These are phyloP conservation scores for Hydraecia micacea DNA, from an alignment of 2,888 invertebrate genomes.

Conservation along the genomic window DNA sequence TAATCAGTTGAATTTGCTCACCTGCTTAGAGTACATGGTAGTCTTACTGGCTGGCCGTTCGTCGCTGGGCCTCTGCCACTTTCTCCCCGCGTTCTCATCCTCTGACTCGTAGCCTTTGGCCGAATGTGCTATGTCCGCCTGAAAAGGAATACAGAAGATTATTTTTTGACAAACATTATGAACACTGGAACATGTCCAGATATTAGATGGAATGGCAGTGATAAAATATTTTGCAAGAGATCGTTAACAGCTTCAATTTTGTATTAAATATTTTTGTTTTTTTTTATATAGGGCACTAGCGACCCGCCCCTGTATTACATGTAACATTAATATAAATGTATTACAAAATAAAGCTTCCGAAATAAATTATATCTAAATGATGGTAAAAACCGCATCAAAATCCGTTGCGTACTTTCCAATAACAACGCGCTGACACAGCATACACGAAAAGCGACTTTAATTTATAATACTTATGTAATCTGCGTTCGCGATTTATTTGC, in stretches of 20 bases:
- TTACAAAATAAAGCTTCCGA: too few relatives aligned
- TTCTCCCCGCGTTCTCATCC: conserved; percentile 94
- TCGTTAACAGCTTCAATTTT: background rate
- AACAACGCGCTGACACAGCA: background rate
- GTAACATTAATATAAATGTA: background rate
- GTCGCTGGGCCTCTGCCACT: conserved; percentile 91
- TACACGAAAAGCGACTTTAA: background rate
- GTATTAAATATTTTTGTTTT: background rate
- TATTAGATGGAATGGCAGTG: background rate
- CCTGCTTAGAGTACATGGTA: conserved; percentile 94
- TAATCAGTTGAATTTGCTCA: conserved; percentile 65
- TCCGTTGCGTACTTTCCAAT: background rate
- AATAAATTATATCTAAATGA: background rate
- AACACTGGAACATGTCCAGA: too few relatives aligned
- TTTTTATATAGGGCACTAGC: background rate
- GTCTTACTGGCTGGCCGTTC: conserved; percentile 89
- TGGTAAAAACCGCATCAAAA: background rate
- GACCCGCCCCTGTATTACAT: background rate
- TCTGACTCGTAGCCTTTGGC: conserved; percentile 95
- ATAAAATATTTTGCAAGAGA: too few relatives aligned
- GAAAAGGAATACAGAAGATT: conserved; percentile 55
- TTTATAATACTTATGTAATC: background rate
- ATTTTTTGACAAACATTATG: background rate
- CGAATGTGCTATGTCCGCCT: conserved; percentile 93
- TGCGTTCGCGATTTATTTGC: too few relatives aligned